Conservation (phyloP, 2,888 invertebrate genomes). For the Epinotia bilunana region DNA sequence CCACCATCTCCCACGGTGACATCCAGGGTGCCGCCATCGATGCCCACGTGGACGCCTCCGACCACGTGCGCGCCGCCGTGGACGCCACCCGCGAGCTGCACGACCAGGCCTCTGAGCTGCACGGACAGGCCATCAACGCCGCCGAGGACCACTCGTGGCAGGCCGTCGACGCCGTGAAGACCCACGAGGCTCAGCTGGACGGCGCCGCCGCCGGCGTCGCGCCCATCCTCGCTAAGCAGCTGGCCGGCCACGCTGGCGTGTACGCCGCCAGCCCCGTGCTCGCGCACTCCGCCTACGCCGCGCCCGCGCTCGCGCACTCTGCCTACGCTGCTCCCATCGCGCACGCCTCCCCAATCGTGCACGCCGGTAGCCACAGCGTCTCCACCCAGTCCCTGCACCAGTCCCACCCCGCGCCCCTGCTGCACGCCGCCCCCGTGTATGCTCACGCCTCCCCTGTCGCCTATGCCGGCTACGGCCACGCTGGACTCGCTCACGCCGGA, state of each 20-base stretch:
- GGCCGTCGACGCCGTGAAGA: slow-evolving; percentile 76
- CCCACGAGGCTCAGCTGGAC: slow-evolving; percentile 75
- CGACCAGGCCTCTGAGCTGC: slow-evolving; percentile 78
- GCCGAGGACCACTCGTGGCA: slow-evolving; percentile 81
- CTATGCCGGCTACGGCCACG: slow-evolving; percentile 20
- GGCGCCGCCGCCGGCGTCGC: slow-evolving; percentile 79
- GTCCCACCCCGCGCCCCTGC: slow-evolving; percentile 34
- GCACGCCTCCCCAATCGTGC: slow-evolving; percentile 42
- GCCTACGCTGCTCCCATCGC: slow-evolving; percentile 37
- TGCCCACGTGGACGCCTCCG: slow-evolving; percentile 76
- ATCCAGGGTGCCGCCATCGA: slow-evolving; percentile 77
- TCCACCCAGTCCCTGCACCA: slow-evolving; percentile 26
- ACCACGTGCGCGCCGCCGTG: slow-evolving; percentile 77
- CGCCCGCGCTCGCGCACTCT: slow-evolving; percentile 48
- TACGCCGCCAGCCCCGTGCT: slow-evolving; percentile 51
- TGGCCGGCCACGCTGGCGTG: slow-evolving; percentile 68
- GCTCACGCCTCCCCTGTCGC: slow-evolving; percentile 38
- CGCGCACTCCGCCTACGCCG: slow-evolving; percentile 49
- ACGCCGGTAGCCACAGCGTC: slow-evolving; percentile 25
- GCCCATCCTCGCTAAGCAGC: slow-evolving; percentile 75
- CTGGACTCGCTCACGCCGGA: slow-evolving; percentile 3
- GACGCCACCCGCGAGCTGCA: slow-evolving; percentile 76
- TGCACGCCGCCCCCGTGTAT: slow-evolving; percentile 50
- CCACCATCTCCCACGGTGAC: slow-evolving; percentile 79
- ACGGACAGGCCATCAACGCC: slow-evolving; percentile 78